Evolutionary conservation across 2,113 vertebrate genomes (phyloP), one percentile per base, ranked within the genome.

Genomic region (Lophura nycthemera): DNA sequence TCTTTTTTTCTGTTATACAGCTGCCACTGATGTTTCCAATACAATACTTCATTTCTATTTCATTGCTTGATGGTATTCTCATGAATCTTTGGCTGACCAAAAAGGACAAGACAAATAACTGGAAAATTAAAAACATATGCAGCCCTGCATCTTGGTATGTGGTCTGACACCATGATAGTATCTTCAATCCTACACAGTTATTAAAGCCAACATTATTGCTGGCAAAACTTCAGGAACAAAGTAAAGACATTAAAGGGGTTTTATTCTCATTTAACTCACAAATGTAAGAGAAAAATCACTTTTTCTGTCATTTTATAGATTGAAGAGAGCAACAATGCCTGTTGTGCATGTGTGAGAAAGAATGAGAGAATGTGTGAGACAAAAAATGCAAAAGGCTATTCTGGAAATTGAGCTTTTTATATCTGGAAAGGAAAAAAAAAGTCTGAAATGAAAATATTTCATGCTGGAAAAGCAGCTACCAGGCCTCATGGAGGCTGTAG

Each of bases 121-220:
- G 59, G 74, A 96, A 94, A 95, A 96, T 90, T 91, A 38, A 82
- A 89, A 96, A 76, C 59, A 79, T 34, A 76, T 77, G 90, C n/a
- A 91, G 60, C 84, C 63, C 63, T 86, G 40, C 20, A 63, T 86
- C 83, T 91, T 71, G 25, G 50, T 92, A 78, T 96, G 88, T 91
- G 85, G 91, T 94, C 94, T 95, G 89, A 93, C 70, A 90, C 74
- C 12, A 10, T 38, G 76, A 92, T 47, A 91, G 29, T 52, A 82
- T 94, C 79, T 81, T 86, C 73, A 90, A 3, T 86, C n/a, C 73
- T 73, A 72, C n/a, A 30, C 13, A 90, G 73, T 21, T 88, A 92
- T 73, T 81, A 88, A 90, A 90, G 40, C 43, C 83, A 95, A 86
- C 50, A 38, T 73, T 84, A 79, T 70, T 88, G 54, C 29, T 97